phyloP scores from a whole-genome alignment of 2,113 vertebrate genomes.

The Gadus chalcogrammus region DNA sequence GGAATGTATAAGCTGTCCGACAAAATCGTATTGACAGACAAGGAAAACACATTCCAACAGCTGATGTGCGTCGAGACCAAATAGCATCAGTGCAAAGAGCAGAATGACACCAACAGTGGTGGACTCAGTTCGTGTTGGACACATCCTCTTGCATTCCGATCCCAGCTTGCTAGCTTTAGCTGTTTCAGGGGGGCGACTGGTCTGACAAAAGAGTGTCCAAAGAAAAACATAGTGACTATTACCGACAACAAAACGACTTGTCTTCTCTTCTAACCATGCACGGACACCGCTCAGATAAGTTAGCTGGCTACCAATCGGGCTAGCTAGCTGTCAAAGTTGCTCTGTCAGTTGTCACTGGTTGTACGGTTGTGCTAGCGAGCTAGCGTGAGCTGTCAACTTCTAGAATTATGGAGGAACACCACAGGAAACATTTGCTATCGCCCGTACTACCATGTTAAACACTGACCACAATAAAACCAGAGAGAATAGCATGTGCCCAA shows the following conservation, averaged over 20 bases:
- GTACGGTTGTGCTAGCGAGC: conserved; percentile 59
- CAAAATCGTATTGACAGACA: conserved; percentile 58
- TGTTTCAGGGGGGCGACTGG: conserved; percentile 34
- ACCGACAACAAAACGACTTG: conserved; percentile 6
- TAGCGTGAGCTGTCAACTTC: conserved; percentile 70
- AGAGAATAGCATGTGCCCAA: conserved; percentile 41
- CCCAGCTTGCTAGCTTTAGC: conserved; percentile 59
- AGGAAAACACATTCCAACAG: conserved; percentile 69
- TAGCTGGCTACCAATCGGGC: conserved; percentile 50
- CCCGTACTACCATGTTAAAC: conserved; percentile 30
- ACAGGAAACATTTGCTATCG: conserved; percentile 10
- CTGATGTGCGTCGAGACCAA: conserved; percentile 54
- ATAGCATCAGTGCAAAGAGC: conserved; percentile 45
- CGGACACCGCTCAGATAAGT: conserved; percentile 50
- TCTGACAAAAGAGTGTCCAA: conserved; percentile 27
- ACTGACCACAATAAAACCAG: conserved; percentile 42
- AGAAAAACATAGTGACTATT: conserved; percentile 9
- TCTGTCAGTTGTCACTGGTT: conserved; percentile 71
- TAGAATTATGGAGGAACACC: conserved; percentile 50
- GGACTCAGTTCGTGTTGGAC: conserved; percentile 9
- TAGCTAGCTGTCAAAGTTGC: conserved; percentile 73
- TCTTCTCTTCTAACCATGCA: conserved; percentile 21
- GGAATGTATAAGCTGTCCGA: conserved; percentile 50
- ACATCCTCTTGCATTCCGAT: conserved; percentile 58
- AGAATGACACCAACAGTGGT: conserved; percentile 47